Base-by-base conservation (phyloP, 1,140 invertebrate species). In the Bilobella aurantiaca region DNA sequence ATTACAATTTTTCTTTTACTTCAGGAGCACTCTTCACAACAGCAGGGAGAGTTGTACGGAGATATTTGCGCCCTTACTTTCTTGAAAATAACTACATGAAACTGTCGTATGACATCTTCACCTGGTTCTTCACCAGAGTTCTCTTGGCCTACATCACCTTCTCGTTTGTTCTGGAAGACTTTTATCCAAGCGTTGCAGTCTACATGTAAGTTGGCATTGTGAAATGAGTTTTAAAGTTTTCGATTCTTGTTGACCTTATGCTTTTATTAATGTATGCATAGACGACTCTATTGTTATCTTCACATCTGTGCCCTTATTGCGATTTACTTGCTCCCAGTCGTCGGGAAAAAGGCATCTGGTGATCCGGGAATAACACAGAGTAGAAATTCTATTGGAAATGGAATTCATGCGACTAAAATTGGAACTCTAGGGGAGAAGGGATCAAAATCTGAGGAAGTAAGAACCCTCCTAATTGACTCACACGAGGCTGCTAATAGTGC, bases 101-200 rank as follows among this genome's bases (percentile, higher is more conserved):
- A 74, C 74, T 82, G 61, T 81, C 90, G 69, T 95, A 95, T 76
- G 88, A 94, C 76, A 76, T 84, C 46, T 60, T 90, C 37, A 89
- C 91, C 30, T 87, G 90, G 74, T 73, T 88, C 28, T 80, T 83
- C 8, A 93, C 91, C n/a, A 82, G 90, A 71, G 74, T 95, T 28
- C 79, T 86, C 56, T 85, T 96, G 82, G 85, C 87, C 28, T 96
- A 96, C 75, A 82, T 89, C 29, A 89, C 89, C 25, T 91, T 92
- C 73, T 88, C 89, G 69, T 96, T 96, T 78, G 83, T 96, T 62
- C 74, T 95, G n/a, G 81, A 95, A 66, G 89, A 95, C 75, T 86
- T 94, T 64, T 78, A 82, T 74, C 79, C 85, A 62, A 82, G 83
- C 70, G 74, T 89, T 63, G 76, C 76, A 67, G 74, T 88, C 70